These are phyloP conservation scores for Megaceryle maxima DNA, from an alignment of 2,113 vertebrate species.

Conservation along the genomic window DNA sequence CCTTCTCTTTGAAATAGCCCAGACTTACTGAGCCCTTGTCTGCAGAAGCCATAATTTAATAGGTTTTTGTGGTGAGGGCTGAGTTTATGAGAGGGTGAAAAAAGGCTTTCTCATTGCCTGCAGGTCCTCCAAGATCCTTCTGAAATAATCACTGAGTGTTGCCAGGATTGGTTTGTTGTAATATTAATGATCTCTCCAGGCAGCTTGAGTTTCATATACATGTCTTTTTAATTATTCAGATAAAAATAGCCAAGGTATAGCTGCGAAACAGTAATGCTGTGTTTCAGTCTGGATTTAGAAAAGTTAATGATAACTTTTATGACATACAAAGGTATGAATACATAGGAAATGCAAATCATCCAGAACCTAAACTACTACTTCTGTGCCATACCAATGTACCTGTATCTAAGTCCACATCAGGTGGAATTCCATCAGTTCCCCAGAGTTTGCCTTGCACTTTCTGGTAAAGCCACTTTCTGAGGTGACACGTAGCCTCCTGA, in stretches of 20 bases:
- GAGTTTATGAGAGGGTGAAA: not conserved
- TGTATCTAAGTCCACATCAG: not conserved
- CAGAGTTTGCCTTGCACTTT: not conserved
- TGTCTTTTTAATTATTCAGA: constrained; percentile 8
- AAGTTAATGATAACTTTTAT: not conserved
- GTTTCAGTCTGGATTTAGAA: not conserved
- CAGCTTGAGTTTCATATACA: not conserved
- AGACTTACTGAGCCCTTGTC: not conserved
- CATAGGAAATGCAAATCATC: not conserved
- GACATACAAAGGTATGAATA: not conserved
- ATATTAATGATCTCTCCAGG: constrained; percentile 40
- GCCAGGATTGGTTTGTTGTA: constrained; percentile 29
- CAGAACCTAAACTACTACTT: not conserved
- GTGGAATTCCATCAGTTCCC: not conserved
- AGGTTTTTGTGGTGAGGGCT: not conserved
- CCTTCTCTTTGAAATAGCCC: not conserved
- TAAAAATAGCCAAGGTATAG: constrained; percentile 13
- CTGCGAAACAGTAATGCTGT: not conserved
- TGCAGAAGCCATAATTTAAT: not conserved
- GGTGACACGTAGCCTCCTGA: not conserved
- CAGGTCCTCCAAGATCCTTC: not conserved
- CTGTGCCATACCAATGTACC: not conserved
- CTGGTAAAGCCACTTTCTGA: not conserved
- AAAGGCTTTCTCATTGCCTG: not conserved
- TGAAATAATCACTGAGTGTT: not conserved